Conservation (phyloP, 2,113 vertebrate species). For the Sylvilagus bachmani region DNA sequence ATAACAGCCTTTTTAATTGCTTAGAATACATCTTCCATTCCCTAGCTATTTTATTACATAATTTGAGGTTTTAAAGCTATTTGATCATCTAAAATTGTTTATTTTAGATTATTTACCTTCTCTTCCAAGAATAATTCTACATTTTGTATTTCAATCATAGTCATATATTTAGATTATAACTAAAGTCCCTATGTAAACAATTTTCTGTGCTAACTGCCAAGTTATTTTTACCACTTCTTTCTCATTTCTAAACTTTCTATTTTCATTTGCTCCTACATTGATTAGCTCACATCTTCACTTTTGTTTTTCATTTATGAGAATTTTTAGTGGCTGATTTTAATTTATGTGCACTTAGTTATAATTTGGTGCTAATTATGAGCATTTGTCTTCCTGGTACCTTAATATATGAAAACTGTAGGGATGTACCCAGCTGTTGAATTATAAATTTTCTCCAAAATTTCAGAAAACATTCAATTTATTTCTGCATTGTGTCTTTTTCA, state of each 20-base stretch:
- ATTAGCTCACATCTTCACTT: background rate
- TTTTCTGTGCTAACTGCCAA: background rate
- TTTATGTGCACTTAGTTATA: background rate
- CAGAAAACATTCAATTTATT: background rate
- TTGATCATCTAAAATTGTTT: background rate
- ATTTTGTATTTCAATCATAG: background rate
- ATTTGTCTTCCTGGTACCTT: background rate
- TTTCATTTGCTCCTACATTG: background rate
- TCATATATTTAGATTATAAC: background rate
- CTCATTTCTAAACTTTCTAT: background rate
- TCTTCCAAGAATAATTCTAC: background rate
- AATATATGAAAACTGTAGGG: background rate
- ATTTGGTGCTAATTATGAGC: background rate
- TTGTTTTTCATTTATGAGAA: background rate
- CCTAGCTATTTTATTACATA: background rate
- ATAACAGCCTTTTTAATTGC: background rate
- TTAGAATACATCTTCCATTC: background rate
- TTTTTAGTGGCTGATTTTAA: background rate
- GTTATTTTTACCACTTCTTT: background rate
- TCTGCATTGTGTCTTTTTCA: background rate
- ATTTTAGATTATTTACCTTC: background rate
- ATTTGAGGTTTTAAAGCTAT: background rate
- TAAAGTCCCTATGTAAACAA: background rate
- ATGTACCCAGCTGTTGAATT: background rate
- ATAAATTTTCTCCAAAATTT: background rate